Percentiles rank a stretch among this genome's conserved stretches.
phyloP scores from a whole-genome alignment of 2,797 vertebrate species.

The Protosalanx chinensis region DNA sequence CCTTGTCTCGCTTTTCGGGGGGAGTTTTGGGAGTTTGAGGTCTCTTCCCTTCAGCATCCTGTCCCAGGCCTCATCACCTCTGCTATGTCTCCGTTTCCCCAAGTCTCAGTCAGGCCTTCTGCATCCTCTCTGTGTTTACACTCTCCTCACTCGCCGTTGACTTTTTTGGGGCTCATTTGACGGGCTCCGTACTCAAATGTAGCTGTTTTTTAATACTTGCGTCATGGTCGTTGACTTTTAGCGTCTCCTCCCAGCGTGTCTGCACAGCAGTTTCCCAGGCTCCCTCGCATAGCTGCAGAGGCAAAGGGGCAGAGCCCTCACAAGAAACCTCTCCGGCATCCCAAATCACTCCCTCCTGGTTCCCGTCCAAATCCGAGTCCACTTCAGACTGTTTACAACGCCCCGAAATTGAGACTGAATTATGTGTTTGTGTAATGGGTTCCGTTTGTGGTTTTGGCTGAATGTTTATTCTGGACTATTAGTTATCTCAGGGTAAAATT shows the following conservation, averaged over 20 bases:
- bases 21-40: not conserved
- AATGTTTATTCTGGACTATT: constrained; percentile 89
- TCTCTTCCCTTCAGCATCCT: not conserved
- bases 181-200: constrained; percentile 84
- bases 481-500: constrained; percentile 85
- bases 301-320: constrained; percentile 83
- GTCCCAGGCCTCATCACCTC: constrained; percentile 68
- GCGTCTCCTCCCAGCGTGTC: constrained; percentile 80
- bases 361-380: constrained; percentile 86
- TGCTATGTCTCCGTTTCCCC: constrained; percentile 73
- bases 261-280: constrained; percentile 87
- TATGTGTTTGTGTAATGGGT: constrained; percentile 90
- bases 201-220: constrained; percentile 84
- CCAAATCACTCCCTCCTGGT: constrained; percentile 84
- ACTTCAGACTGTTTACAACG: constrained; percentile 90
- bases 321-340: constrained; percentile 85
- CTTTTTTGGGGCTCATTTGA: constrained; percentile 73
- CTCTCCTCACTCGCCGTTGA: constrained; percentile 58
- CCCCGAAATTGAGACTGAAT: constrained; percentile 90
- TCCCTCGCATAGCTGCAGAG: constrained; percentile 84
- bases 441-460: constrained; percentile 83
- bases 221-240: constrained; percentile 82
- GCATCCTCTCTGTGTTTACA: constrained; percentile 82
- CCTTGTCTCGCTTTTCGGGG: not conserved
- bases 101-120: constrained; percentile 72